phyloP scores from a whole-genome alignment of 2,797 vertebrate genomes.

The Sebastes vulpes region DNA sequence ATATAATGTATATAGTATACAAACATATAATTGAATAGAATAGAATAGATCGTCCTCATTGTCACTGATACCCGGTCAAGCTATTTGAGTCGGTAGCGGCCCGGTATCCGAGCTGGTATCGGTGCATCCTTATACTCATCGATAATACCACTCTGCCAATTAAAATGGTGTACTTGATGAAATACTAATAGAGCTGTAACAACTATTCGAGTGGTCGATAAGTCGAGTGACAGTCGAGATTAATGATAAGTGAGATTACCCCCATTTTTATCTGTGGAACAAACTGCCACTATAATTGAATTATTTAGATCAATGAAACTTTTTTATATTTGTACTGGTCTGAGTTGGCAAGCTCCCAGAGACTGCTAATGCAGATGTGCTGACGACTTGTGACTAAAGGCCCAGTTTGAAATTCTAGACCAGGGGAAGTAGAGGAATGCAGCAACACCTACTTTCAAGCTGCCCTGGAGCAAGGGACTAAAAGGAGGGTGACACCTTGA shows the following conservation, averaged over 20 bases:
- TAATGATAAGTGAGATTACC: neutral
- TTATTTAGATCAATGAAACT: neutral
- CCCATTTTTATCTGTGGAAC: neutral
- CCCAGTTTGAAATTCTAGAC: neutral
- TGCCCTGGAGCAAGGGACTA: neutral
- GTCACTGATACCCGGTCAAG: too few relatives aligned
- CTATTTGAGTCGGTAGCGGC: too few relatives aligned
- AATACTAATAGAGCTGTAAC: too few relatives aligned
- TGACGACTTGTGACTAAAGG: neutral
- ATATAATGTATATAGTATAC: too few relatives aligned
- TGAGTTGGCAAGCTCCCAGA: neutral
- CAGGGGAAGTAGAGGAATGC: neutral
- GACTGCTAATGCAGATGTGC: neutral
- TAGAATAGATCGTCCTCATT: too few relatives aligned
- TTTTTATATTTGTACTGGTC: neutral
- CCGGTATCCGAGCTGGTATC: too few relatives aligned
- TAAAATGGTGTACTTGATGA: too few relatives aligned
- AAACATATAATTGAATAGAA: too few relatives aligned
- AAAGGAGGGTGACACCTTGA: neutral
- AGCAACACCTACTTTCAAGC: neutral
- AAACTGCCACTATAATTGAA: neutral
- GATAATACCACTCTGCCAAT: neutral
- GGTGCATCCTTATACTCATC: neutral
- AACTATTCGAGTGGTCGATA: too few relatives aligned
- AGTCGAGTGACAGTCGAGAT: neutral